Evolutionary conservation across 2,888 invertebrate genomes (phyloP), one percentile per base, ranked within the genome.

Genomic region (Folsomia manolachei): DNA sequence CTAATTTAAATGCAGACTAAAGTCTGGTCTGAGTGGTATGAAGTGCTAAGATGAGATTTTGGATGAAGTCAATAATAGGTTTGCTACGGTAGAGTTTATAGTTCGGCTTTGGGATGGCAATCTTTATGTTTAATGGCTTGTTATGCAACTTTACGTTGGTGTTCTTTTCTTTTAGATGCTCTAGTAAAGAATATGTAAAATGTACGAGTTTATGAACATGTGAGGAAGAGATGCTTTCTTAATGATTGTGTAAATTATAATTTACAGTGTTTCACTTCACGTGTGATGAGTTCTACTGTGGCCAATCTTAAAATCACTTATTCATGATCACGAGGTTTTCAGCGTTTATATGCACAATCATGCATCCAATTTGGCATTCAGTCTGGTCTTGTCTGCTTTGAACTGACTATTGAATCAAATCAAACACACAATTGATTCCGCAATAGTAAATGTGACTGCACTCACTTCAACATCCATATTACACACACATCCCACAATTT

Each of bases 301-400:
- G 27, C 65, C 4, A 18, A 56, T 21, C 19, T 56, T 56, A n/a
- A 7, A 39, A 39, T 39, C 52, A 66, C 25, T 66, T 66, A 66
- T 66, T 66, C 65, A 66, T 39, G 65, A 39, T 66, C 65, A 66
- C 65, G 52, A 2, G 52, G 52, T 14, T 27, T 27, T 39, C 39
- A 14, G 39, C 14, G 39, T n/a, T n/a, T 39, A 21, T 56, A 56
- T 56, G 56, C 56, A 56, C 18, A 14, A 21, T 56, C 56, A 56
- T 56, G 56, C 56, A 21, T 56, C 21, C 56, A 56, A 56, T 56
- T 18, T 56, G 56, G 39, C 39, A 39, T 39, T 39, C 39, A 39
- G 39, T 14, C 39, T 39, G 39, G 39, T 9, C 14, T 39, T 14
- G 39, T 39, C 39, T 39, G 39, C 39, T 39, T 4, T n/a, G n/a